A percentile compares a stretch with the other conserved stretches of the same genome.
Conservation (phyloP, 2,113 vertebrate genomes). For the Octodon degus region DNA sequence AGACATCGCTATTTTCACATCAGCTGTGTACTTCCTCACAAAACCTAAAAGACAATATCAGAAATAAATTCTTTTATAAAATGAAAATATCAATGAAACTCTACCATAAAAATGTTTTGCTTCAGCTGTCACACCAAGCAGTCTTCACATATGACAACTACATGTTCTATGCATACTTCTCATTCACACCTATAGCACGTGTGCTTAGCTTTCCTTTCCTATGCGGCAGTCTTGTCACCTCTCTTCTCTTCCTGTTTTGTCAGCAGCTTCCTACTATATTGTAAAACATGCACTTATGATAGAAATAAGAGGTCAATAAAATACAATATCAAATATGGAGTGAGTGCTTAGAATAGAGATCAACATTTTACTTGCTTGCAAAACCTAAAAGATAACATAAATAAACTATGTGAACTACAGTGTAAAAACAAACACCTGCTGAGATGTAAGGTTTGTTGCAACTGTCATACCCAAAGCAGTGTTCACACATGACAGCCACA, state of each 20-base stretch:
- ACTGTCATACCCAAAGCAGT: background rate
- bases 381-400: background rate
- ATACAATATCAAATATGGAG: background rate
- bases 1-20: background rate
- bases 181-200: background rate
- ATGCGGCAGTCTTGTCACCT: background rate
- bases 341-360: background rate
- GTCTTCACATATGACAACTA: background rate
- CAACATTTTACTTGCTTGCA: background rate
- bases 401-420: background rate
- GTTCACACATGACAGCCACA: background rate
- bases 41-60: background rate
- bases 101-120: background rate
- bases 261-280: background rate
- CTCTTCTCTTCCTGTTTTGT: background rate
- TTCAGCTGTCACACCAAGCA: background rate
- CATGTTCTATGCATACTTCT: background rate
- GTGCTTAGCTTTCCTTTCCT: background rate
- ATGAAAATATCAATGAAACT: background rate
- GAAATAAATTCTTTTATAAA: background rate
- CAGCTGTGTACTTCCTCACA: background rate
- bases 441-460: background rate
- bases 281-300: background rate
- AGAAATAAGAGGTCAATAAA: background rate
- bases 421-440: background rate